Evolutionary conservation across 2,797 vertebrate species (phyloP).

Genomic region (Botia almorhae): DNA sequence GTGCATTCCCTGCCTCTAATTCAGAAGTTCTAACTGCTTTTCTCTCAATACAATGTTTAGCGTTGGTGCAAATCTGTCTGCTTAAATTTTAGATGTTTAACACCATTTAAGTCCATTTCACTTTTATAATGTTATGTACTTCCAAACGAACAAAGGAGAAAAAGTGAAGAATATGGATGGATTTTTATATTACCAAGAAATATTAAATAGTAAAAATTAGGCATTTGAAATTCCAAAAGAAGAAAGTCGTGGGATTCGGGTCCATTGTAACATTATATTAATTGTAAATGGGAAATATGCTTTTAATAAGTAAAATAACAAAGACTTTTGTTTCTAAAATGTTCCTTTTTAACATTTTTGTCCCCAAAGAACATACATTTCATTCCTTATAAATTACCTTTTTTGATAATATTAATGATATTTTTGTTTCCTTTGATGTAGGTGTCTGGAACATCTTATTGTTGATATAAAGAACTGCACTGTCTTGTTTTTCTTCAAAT

Average conservation of each 20-base stretch:
- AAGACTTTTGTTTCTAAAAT: neutral
- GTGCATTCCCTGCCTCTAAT: neutral
- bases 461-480: slow-evolving; percentile 23
- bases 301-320: neutral
- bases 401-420: slow-evolving; percentile 13
- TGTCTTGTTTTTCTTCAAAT: slow-evolving; percentile 21
- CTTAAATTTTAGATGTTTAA: neutral
- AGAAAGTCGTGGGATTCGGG: too few species aligned
- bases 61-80: too few species aligned
- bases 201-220: neutral
- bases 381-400: neutral
- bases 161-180: neutral
- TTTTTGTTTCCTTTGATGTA: slow-evolving; percentile 36
- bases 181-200: neutral
- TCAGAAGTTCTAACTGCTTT: too few species aligned
- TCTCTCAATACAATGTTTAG: too few species aligned
- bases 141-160: neutral
- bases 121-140: neutral
- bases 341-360: neutral
- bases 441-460: slow-evolving; percentile 23
- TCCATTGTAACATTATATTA: neutral
- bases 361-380: slow-evolving; percentile 6
- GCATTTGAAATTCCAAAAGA: neutral
- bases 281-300: neutral
- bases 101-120: neutral